Percentiles rank a stretch among this genome's conserved stretches.
Evolutionary conservation across 2,797 vertebrate genomes (phyloP).

Genomic region (Phrynocephalus forsythii): DNA sequence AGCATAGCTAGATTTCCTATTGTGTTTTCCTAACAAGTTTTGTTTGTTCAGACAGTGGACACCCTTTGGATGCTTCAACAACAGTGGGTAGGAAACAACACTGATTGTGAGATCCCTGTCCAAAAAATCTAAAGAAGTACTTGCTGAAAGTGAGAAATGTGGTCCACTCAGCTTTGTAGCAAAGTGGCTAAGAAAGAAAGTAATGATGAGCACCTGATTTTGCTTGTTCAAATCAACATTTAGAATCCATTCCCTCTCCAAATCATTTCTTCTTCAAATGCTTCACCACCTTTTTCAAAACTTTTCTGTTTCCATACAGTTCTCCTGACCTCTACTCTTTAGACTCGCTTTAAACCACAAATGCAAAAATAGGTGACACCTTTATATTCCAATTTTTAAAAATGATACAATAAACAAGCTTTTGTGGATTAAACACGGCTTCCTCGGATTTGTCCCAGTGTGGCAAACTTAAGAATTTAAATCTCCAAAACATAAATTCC

Average conservation of each 20-base stretch:
- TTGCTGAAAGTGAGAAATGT: constrained; percentile 27
- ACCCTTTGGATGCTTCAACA: background rate
- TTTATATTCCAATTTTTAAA: too few species aligned
- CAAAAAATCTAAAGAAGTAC: background rate
- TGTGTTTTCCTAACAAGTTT: background rate
- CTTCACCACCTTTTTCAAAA: background rate
- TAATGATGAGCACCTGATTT: background rate
- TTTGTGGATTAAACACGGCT: too few species aligned
- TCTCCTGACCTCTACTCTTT: background rate
- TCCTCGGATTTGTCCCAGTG: too few species aligned
- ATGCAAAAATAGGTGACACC: too few species aligned
- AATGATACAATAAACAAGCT: too few species aligned
- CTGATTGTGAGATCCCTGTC: background rate
- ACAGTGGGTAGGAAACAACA: background rate
- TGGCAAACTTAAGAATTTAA: too few species aligned
- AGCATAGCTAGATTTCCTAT: background rate
- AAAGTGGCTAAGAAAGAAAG: background rate
- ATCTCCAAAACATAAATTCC: too few species aligned
- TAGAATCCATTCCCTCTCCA: background rate
- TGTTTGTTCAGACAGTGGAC: background rate
- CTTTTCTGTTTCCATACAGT: background rate
- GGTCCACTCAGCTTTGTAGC: background rate
- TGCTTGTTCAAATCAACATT: background rate
- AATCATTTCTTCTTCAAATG: background rate
- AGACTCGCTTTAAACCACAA: background rate